Conservation (phyloP, 2,113 vertebrate genomes). For the Otocyon megalotis region DNA sequence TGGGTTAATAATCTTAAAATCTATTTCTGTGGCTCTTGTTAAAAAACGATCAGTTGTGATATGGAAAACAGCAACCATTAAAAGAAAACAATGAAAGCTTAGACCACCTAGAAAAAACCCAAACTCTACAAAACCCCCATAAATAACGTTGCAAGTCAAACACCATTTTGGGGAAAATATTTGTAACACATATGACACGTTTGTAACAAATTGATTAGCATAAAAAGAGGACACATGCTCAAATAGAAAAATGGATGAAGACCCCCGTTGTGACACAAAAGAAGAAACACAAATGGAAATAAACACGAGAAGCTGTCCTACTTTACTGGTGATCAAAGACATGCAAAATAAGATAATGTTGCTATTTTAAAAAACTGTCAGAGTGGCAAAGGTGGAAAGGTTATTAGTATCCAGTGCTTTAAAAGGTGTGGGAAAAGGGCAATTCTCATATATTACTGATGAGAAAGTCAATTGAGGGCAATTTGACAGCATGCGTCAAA, state of each 20-base stretch:
- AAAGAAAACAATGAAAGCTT: conserved; percentile 67
- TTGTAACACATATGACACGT: neutral
- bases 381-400: conserved; percentile 36
- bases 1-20: conserved; percentile 76
- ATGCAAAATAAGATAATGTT: conserved; percentile 55
- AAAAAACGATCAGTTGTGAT: conserved; percentile 69
- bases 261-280: conserved; percentile 42
- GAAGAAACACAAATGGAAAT: conserved; percentile 65
- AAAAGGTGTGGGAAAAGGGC: neutral
- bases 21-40: conserved; percentile 65
- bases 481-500: conserved; percentile 26
- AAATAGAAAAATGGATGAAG: conserved; percentile 59
- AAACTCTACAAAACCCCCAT: conserved; percentile 11
- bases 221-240: conserved; percentile 45
- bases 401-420: conserved; percentile 32
- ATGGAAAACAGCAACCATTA: conserved; percentile 59
- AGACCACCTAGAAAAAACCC: conserved; percentile 27
- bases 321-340: conserved; percentile 47
- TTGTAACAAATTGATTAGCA: conserved; percentile 65
- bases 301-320: conserved; percentile 42
- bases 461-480: conserved; percentile 38
- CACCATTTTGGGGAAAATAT: conserved; percentile 50
- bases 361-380: conserved; percentile 30
- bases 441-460: conserved; percentile 37
- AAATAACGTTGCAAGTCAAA: conserved; percentile 65